Percentiles rank a stretch among this genome's conserved stretches.
Evolutionary conservation across 2,888 invertebrate genomes (phyloP).

Genomic region (Calameuta filiformis): DNA sequence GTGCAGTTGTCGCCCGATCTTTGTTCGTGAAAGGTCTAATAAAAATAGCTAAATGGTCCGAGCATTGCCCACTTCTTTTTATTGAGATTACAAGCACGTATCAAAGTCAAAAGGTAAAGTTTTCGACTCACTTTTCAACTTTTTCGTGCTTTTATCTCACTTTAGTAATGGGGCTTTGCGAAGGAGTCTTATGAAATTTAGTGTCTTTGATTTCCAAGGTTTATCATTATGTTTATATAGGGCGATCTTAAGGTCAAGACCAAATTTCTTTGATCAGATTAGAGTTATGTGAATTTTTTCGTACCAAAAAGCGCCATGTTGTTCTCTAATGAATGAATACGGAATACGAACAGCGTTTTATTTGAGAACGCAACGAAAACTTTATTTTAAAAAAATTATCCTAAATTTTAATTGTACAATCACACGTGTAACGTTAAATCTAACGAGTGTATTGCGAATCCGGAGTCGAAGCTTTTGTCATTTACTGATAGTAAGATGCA

Average conservation of each 20-base stretch:
- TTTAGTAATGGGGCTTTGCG: not conserved
- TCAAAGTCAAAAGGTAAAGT: not conserved
- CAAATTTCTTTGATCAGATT: not conserved
- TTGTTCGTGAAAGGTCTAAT: conserved; percentile 53
- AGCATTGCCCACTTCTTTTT: conserved; percentile 15
- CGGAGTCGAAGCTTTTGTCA: not conserved
- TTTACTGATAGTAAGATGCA: not conserved
- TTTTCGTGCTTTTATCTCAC: not conserved
- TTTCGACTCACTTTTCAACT: not conserved
- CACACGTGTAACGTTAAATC: not conserved
- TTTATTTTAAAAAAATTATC: not conserved
- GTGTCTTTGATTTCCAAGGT: not conserved
- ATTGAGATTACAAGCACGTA: conserved; percentile 7
- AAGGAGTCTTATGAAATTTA: not conserved
- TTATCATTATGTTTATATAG: not conserved
- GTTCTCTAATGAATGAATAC: not conserved
- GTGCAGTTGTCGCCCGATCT: conserved; percentile 50
- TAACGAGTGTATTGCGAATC: not conserved
- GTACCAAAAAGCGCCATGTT: not conserved
- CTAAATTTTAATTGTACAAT: not conserved
- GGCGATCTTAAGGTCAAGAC: not conserved
- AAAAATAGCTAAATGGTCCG: conserved; percentile 45
- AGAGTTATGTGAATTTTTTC: not conserved
- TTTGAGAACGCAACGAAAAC: not conserved
- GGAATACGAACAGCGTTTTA: not conserved